phyloP scores from a whole-genome alignment of 2,797 vertebrate species.

The Spea hammondii region DNA sequence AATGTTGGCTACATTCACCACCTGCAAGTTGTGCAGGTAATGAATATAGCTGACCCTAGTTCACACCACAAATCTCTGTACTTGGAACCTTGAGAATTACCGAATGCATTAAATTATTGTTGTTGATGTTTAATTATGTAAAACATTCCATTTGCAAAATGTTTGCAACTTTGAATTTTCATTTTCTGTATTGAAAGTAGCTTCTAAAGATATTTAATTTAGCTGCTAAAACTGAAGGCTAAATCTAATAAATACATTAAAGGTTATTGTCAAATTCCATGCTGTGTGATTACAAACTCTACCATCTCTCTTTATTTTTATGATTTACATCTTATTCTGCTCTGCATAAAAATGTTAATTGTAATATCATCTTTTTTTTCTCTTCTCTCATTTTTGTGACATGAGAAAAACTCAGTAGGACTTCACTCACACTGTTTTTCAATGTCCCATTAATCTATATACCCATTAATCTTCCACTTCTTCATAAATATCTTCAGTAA shows the following conservation, averaged over 20 bases:
- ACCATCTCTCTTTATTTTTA: conserved; percentile 18
- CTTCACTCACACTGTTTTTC: conserved; percentile 50
- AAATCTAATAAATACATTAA: neutral
- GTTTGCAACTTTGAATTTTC: no score
- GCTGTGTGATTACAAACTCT: conserved; percentile 10
- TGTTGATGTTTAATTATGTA: no score
- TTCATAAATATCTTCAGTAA: conserved; percentile 51
- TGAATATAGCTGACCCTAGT: no score
- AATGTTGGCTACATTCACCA: no score
- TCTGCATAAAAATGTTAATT: conserved; percentile 35
- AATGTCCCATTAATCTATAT: conserved; percentile 52
- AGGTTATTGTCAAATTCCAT: conserved; percentile 13
- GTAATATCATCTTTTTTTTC: neutral
- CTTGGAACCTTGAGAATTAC: no score
- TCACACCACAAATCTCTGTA: no score
- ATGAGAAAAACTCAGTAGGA: conserved; percentile 45
- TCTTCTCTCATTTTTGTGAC: conserved; percentile 3
- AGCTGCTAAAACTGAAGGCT: neutral
- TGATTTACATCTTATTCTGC: neutral
- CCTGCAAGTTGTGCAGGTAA: no score
- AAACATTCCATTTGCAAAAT: no score
- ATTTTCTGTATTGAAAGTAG: neutral
- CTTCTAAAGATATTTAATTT: neutral
- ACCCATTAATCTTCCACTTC: conserved; percentile 52
- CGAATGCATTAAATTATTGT: no score